phyloP scores from a whole-genome alignment of 2,113 vertebrate species.

The Sapajus apella region DNA sequence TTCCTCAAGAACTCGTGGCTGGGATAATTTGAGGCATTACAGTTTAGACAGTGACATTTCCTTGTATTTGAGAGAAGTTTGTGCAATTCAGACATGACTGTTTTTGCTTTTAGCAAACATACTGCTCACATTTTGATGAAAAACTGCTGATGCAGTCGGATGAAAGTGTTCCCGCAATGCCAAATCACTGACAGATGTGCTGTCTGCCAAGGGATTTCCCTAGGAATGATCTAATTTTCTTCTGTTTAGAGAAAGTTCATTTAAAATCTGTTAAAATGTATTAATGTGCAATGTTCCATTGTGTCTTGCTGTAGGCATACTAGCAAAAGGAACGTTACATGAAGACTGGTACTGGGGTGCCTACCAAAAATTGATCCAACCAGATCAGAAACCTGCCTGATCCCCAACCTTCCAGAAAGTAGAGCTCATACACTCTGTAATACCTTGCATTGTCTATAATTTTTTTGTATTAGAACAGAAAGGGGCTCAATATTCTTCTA shows the following conservation, averaged over 20 bases:
- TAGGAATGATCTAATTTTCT: slow-evolving; percentile 66
- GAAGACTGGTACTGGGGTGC: background rate
- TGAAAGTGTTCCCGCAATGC: slow-evolving; percentile 58
- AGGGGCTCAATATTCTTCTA: background rate
- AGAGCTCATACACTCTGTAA: background rate
- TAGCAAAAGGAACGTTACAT: slow-evolving; percentile 3
- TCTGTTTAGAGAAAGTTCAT: slow-evolving; percentile 71
- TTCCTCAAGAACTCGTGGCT: slow-evolving; percentile 52
- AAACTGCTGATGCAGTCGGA: slow-evolving; percentile 64
- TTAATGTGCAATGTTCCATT: background rate
- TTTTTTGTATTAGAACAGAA: background rate
- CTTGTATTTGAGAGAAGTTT: slow-evolving; percentile 61
- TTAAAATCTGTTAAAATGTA: slow-evolving; percentile 70
- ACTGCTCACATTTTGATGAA: slow-evolving; percentile 71
- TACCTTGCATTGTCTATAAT: background rate
- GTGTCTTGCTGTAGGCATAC: background rate
- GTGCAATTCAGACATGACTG: slow-evolving; percentile 57
- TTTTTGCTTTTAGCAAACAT: slow-evolving; percentile 78
- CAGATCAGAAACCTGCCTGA: background rate
- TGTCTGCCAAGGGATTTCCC: slow-evolving; percentile 72
- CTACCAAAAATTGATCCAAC: background rate
- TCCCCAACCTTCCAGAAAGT: background rate
- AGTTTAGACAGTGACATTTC: slow-evolving; percentile 66
- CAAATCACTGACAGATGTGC: slow-evolving; percentile 67
- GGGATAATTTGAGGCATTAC: slow-evolving; percentile 58